phyloP scores from a whole-genome alignment of 2,888 invertebrate genomes.

The Dasysyrphus tricinctus region DNA sequence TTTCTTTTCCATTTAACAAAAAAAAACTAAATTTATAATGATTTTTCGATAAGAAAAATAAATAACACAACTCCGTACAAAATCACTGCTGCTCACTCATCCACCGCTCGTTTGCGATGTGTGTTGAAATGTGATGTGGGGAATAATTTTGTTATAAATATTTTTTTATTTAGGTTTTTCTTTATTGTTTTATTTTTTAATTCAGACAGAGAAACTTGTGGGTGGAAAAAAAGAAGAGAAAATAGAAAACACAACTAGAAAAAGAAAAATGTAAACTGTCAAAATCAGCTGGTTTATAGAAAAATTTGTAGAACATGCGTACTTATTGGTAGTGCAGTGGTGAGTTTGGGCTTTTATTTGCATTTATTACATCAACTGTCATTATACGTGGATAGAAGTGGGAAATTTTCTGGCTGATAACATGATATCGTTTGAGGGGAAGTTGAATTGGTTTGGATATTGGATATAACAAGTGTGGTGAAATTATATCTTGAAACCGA shows the following conservation, averaged over 20 bases:
- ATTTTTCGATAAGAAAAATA: slow-evolving; percentile 16
- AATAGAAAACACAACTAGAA: slow-evolving; percentile 1
- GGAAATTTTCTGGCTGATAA: neutral
- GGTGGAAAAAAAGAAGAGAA: neutral
- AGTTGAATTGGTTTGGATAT: neutral
- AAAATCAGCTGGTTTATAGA: slow-evolving; percentile 17
- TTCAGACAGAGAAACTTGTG: slow-evolving; percentile 23
- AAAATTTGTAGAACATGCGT: slow-evolving; percentile 18
- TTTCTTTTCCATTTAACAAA: neutral
- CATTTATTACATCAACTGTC: neutral
- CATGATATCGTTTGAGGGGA: neutral
- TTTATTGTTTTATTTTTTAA: neutral
- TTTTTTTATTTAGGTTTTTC: slow-evolving; percentile 25
- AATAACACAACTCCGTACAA: slow-evolving; percentile 20
- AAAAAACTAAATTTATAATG: neutral
- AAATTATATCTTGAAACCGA: neutral
- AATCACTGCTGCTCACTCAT: slow-evolving; percentile 22
- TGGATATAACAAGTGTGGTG: neutral
- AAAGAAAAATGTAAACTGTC: slow-evolving; percentile 7
- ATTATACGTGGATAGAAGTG: neutral
- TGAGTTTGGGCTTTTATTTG: neutral
- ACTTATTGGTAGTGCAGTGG: neutral
- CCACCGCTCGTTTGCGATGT: slow-evolving; percentile 13
- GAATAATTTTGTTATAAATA: slow-evolving; percentile 29
- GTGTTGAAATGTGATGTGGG: slow-evolving; percentile 35